phyloP scores from a whole-genome alignment of 2,888 invertebrate genomes.

The Sisyra terminalis region DNA sequence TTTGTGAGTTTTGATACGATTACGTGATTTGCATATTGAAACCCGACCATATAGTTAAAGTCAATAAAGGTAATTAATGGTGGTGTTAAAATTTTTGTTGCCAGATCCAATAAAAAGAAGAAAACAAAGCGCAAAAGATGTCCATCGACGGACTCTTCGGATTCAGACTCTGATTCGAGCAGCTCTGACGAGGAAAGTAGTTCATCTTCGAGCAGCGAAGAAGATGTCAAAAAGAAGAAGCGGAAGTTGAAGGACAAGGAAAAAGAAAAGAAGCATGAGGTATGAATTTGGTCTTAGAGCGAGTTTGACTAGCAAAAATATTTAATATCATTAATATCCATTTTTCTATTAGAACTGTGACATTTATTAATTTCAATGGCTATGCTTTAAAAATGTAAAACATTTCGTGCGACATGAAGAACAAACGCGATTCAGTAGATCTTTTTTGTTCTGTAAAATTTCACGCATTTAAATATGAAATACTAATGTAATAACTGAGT shows the following conservation, averaged over 20 bases:
- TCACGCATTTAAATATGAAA: no score
- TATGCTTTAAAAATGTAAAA: no score
- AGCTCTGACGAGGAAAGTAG: conserved; percentile 21
- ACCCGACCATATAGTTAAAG: no score
- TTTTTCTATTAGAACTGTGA: no score
- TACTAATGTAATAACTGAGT: no score
- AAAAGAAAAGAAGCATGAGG: conserved; percentile 28
- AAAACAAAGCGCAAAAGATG: conserved; percentile 19
- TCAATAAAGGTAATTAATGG: no score
- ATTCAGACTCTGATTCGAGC: conserved; percentile 18
- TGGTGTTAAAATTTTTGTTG: conserved; percentile 3
- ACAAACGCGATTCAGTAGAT: no score
- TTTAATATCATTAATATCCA: neutral
- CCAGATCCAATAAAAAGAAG: conserved; percentile 25
- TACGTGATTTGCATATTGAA: no score
- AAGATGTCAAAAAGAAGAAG: conserved; percentile 27
- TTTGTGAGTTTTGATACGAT: no score
- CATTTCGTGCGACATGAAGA: no score
- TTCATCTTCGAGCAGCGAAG: conserved; percentile 27
- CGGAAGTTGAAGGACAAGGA: conserved; percentile 15
- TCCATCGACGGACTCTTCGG: conserved; percentile 17
- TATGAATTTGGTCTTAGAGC: conserved; percentile 10
- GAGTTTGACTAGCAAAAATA: neutral
- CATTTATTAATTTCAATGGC: no score
- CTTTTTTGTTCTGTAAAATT: no score